A percentile compares a stretch with the other conserved stretches of the same genome.
Conservation (phyloP, 2,888 invertebrate species). For the Eurytoma adleriae region DNA sequence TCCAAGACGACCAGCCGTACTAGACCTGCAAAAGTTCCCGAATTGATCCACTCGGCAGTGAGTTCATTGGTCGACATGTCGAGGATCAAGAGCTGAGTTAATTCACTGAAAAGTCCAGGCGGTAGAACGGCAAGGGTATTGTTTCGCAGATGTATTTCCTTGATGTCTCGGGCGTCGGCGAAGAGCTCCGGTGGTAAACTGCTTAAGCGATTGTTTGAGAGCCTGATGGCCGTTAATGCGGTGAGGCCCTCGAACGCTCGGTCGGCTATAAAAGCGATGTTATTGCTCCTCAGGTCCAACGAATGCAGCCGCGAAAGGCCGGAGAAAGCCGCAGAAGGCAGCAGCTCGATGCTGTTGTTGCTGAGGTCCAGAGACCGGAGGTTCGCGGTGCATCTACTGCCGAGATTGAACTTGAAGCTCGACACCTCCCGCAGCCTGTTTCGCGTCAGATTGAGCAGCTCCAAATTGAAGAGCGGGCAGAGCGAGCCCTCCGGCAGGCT, state of each 20-base stretch:
- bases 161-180: conserved; percentile 85
- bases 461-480: conserved; percentile 85
- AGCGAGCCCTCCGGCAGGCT: conserved; percentile 86
- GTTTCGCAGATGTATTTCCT: conserved; percentile 89
- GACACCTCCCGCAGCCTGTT: conserved; percentile 87
- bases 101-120: conserved; percentile 87
- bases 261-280: conserved; percentile 86
- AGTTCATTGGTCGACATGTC: conserved; percentile 89
- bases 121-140: conserved; percentile 89
- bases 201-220: conserved; percentile 88
- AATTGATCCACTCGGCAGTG: conserved; percentile 89
- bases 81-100: conserved; percentile 85
- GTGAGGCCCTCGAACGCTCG: conserved; percentile 86
- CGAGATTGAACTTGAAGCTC: conserved; percentile 83
- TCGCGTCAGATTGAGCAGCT: conserved; percentile 87
- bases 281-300: conserved; percentile 87
- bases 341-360: conserved; percentile 86
- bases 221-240: conserved; percentile 84
- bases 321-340: conserved; percentile 85
- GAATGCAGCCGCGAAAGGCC: conserved; percentile 84
- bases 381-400: conserved; percentile 84
- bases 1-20: conserved; percentile 87
- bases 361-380: conserved; percentile 85
- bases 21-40: conserved; percentile 87
- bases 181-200: conserved; percentile 90